Base-by-base conservation (phyloP, 37 sponge, comb jelly and placozoan genomes). In the Crambe crambe region DNA sequence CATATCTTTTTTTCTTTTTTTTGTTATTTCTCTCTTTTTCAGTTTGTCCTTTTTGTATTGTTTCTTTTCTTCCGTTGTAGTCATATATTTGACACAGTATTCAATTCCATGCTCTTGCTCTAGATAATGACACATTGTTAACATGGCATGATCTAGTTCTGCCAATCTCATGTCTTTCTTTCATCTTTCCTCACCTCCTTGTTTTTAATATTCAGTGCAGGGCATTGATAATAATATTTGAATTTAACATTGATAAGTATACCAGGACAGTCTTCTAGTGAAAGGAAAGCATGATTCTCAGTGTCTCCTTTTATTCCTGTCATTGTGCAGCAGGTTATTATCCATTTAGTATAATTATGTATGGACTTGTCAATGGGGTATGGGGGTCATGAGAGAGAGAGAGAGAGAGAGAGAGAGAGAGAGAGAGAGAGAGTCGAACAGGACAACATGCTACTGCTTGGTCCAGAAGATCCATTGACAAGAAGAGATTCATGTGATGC, bases 21-120 rank as follows among this genome's bases (percentile, higher is more conserved):
- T 9, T 39, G 35, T 29, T 42, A 30, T 42, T 25, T 43, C 74
- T 34, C 40, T 70, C 22, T 70, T 9, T 15, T 18, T 51, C 80
- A 25, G 67, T 65, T 12, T 81, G 90, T 18, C 42, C 83, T 15
- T 76, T 76, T 41, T n/a, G n/a, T n/a, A n/a, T n/a, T n/a, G n/a
- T n/a, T n/a, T n/a, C n/a, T n/a, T n/a, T n/a, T n/a, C n/a, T 86
- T 96, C 1, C 56, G 42, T 51, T 51, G 15, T 51, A 51, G 9
- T 51, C 15, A 15, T 51, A 51, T 51, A 18, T 18, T 51, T 9
- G 15, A 51, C 54, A 18, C 54, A 51, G 15, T 51, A 18, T 51
- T 51, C 54, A 51, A 15, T 51, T 9, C 54, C 15, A 9, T 51
- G 15, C 15, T 51, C 15, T 51, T 51, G 54, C 54, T 51, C 15